Evolutionary conservation across 92 coral and sea anemone species (phyloP), one percentile per base, ranked within the genome.

Genomic region (Pocillopora meandrina): DNA sequence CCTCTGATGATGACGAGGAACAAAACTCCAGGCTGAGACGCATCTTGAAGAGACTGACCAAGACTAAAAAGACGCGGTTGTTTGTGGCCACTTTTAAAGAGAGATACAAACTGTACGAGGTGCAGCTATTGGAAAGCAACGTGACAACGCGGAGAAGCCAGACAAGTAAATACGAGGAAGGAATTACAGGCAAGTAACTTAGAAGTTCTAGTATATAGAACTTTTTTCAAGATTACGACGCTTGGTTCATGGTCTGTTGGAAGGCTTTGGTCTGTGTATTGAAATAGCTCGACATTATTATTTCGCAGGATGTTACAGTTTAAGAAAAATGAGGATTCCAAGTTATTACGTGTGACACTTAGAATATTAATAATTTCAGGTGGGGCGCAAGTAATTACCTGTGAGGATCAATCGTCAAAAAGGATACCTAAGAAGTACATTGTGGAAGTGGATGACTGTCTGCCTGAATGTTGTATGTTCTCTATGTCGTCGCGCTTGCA

Each of bases 371-470:
- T 71, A 52, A 15, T 33, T 55, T 26, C 3, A 81, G 85, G 72
- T 23, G 52, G 64, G 67, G 31, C 55, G 0, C 73, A 83, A 49
- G 56, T 61, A 3, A 36, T 73, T 10, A 11, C 62, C 8, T 11
- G 63, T 56, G 80, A 26, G 23, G 56, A 26, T 55, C 77, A 42
- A 26, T 73, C 80, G 8, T 72, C 73, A 6, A 75, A 52, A 64
- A 74, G 73, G 15, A 62, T 55, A 1, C 86, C 86, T 9, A 21
- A 88, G 56, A 86, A 90, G 56, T 84, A 86, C 65, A 90, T 90
- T 13, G 90, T 91, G 8, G 93, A 93, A 76, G 92, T 93, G 19
- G 97, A 93, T 61, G 93, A 93, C 82, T 93, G 94, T 71, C 75
- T 88, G 20, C 97, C 97, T 55, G 88, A 86, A 88, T 93, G 92